Conservation (phyloP, 2,888 invertebrate species). For the Amiota minor region DNA sequence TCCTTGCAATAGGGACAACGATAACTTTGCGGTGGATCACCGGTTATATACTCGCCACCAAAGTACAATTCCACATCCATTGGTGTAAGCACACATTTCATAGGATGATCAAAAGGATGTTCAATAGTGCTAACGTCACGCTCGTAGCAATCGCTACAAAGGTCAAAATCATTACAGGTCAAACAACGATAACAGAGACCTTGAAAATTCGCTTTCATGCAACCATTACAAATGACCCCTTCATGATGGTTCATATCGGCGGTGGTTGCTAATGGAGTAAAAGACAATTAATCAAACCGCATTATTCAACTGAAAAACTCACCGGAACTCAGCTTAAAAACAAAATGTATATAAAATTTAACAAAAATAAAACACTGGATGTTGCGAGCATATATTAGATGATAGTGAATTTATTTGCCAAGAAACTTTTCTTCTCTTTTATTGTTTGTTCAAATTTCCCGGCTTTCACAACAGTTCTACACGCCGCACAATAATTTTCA, state of each 20-base stretch:
- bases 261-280: too few species aligned
- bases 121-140: conserved; percentile 46
- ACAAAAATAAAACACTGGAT: too few species aligned
- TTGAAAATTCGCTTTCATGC: conserved; percentile 45
- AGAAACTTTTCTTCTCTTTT: too few species aligned
- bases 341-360: too few species aligned
- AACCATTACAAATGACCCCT: conserved; percentile 50
- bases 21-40: conserved; percentile 58
- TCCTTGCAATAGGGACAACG: conserved; percentile 57
- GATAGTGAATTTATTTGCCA: too few species aligned
- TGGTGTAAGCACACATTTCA: conserved; percentile 50
- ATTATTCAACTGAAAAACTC: not conserved
- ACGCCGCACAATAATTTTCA: too few species aligned
- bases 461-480: too few species aligned
- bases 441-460: too few species aligned
- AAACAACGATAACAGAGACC: conserved; percentile 57
- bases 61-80: conserved; percentile 54
- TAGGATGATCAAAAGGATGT: conserved; percentile 57
- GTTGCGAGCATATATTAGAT: too few species aligned
- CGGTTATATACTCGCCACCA: conserved; percentile 53
- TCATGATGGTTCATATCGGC: conserved; percentile 53
- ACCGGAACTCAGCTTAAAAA: not conserved
- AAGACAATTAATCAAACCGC: not conserved
- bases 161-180: conserved; percentile 50
- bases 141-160: conserved; percentile 53